Conservation (phyloP, 2,113 vertebrate genomes). For the Rhinogobius similis region DNA sequence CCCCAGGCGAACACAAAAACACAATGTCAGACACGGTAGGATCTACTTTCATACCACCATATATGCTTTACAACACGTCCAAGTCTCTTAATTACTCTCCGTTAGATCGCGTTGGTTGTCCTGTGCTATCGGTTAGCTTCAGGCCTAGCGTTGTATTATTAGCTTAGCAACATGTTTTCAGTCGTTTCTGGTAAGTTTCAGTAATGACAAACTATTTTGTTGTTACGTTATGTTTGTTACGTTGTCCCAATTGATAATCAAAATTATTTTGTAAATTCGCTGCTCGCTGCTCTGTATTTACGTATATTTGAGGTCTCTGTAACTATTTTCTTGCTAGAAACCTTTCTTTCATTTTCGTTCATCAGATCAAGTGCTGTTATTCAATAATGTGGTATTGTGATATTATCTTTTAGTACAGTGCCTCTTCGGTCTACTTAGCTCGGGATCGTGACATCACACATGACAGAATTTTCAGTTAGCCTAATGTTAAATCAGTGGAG, state of each 20-base stretch:
- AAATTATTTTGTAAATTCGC: not conserved
- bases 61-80: accelerated
- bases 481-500: no score
- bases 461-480: no score
- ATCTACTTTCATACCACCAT: accelerated
- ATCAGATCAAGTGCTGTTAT: not conserved
- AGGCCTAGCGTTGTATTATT: slow-evolving; percentile 36
- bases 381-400: not conserved
- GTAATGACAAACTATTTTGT: not conserved
- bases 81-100: accelerated
- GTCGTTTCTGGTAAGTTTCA: not conserved
- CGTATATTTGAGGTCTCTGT: not conserved
- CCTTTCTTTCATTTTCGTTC: not conserved
- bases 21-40: slow-evolving; percentile 82
- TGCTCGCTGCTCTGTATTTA: not conserved
- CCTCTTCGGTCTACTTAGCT: not conserved
- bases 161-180: not conserved
- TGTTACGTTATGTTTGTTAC: no score
- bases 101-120: slow-evolving; percentile 27
- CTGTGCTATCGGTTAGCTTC: slow-evolving; percentile 56
- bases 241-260: no score
- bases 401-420: not conserved
- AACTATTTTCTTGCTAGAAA: not conserved
- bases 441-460: no score
- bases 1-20: not conserved